Conservation (phyloP, 2,113 vertebrate genomes). For the Plectropomus leopardus region DNA sequence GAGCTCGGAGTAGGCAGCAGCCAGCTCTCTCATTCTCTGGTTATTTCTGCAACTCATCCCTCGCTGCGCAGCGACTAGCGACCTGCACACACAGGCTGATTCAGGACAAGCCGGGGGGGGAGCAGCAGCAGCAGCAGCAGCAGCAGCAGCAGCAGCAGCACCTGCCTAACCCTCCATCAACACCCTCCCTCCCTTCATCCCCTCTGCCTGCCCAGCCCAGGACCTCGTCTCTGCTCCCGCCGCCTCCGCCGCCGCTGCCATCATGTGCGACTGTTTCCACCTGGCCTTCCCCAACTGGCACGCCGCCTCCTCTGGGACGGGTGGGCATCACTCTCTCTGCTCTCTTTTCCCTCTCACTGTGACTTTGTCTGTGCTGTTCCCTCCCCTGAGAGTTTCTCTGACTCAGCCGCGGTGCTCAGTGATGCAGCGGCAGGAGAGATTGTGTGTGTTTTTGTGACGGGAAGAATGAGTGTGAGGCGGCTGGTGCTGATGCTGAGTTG, state of each 20-base stretch:
- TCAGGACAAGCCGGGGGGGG: conserved; percentile 30
- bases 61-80: conserved; percentile 69
- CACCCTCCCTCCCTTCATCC: background rate
- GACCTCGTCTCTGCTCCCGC: conserved; percentile 28
- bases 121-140: conserved; percentile 1
- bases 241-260: conserved; percentile 68
- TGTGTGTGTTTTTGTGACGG: conserved; percentile 28
- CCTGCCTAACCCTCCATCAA: conserved; percentile 33
- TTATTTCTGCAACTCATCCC: conserved; percentile 65
- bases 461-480: background rate
- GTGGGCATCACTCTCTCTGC: conserved; percentile 88
- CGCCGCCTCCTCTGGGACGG: conserved; percentile 93
- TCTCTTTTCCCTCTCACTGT: conserved; percentile 4
- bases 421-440: conserved; percentile 45
- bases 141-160: conserved; percentile 33
- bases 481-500: conserved; percentile 68
- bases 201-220: background rate
- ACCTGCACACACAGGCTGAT: conserved; percentile 59
- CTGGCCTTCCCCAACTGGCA: conserved; percentile 98
- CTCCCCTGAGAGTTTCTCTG: conserved; percentile 48
- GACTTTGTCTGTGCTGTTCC: conserved; percentile 15
- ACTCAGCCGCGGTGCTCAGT: conserved; percentile 65
- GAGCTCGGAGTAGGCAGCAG: conserved; percentile 28
- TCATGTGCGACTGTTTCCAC: conserved; percentile 99
- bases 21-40: conserved; percentile 59